Conservation (phyloP, 2,113 vertebrate genomes). For the Glaucidium brasilianum region DNA sequence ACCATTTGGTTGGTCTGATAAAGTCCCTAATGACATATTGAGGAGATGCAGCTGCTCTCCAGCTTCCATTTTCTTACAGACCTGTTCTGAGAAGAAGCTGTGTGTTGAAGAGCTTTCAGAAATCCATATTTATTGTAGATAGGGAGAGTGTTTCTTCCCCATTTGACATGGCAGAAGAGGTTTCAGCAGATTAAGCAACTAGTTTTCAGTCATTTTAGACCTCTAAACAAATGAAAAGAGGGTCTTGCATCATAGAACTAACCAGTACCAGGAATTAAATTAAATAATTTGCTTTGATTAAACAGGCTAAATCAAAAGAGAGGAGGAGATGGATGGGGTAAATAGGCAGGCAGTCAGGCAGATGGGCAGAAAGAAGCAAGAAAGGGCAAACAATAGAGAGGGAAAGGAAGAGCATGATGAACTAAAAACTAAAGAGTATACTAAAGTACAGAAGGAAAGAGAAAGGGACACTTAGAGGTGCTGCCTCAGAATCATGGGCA, state of each 20-base stretch:
- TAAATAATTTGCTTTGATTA: not conserved
- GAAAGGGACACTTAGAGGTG: not conserved
- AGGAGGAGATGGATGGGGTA: not conserved
- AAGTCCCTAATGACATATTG: not conserved
- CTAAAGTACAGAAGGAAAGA: not conserved
- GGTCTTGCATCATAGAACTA: not conserved
- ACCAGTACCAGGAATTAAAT: not conserved
- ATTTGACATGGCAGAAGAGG: not conserved
- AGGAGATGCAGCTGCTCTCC: not conserved
- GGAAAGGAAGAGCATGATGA: not conserved
- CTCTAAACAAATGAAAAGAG: not conserved
- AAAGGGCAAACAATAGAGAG: no score
- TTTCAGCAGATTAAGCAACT: not conserved
- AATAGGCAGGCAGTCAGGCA: not conserved
- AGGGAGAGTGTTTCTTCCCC: not conserved
- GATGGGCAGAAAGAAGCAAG: not conserved
- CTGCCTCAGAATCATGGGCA: not conserved
- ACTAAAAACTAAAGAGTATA: not conserved
- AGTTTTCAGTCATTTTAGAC: not conserved
- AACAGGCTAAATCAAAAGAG: not conserved
- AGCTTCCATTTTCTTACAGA: not conserved
- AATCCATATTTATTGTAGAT: not conserved
- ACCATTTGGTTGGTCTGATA: not conserved
- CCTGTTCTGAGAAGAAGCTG: not conserved
- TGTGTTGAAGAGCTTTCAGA: not conserved